Conservation (phyloP, 2,888 invertebrate genomes). For the Darwinula stevensoni region DNA sequence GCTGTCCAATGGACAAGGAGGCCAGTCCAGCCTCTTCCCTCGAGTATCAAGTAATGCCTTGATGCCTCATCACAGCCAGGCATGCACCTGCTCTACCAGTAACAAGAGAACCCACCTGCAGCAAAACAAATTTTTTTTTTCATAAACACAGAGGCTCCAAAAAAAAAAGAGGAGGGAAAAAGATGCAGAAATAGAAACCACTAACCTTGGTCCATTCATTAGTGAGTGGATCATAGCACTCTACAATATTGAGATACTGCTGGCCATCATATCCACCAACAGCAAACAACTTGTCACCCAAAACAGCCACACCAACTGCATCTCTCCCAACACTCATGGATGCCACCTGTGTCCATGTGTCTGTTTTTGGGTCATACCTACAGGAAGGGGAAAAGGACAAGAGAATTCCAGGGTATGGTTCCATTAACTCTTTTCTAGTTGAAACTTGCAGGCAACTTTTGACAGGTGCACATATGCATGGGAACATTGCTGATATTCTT, state of each 20-base stretch:
- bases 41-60: no score
- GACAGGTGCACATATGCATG: no score
- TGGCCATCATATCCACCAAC: slow-evolving; percentile 79
- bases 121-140: slow-evolving; percentile 11
- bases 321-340: slow-evolving; percentile 54
- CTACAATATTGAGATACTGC: slow-evolving; percentile 54
- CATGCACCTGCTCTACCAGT: no score
- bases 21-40: no score
- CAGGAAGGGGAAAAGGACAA: slow-evolving; percentile 6
- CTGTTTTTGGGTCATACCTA: slow-evolving; percentile 34
- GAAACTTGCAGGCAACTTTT: no score
- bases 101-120: slow-evolving; percentile 39
- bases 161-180: slow-evolving; percentile 3
- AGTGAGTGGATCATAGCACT: slow-evolving; percentile 48
- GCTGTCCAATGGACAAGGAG: no score
- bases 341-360: slow-evolving; percentile 61
- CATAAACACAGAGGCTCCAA: background rate
- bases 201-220: slow-evolving; percentile 22
- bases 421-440: no score
- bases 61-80: no score
- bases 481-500: no score
- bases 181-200: no score
- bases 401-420: background rate
- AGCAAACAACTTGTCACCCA: slow-evolving; percentile 49
- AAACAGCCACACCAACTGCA: slow-evolving; percentile 55